Evolutionary conservation across 2,888 invertebrate genomes (phyloP), one percentile per base, ranked within the genome.

Genomic region (Cephus pulcher): DNA sequence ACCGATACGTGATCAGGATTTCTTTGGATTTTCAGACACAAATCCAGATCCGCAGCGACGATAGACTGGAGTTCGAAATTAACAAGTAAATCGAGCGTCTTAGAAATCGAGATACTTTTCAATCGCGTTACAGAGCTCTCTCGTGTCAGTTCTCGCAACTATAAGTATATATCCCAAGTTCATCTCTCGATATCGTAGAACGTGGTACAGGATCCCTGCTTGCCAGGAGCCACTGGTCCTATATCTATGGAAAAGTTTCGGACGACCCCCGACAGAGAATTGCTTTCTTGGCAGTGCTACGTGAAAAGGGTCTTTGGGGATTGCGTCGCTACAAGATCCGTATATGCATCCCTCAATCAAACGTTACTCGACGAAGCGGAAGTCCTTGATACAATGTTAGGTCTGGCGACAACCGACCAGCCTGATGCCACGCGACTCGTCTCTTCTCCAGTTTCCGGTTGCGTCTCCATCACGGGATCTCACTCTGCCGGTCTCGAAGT

Each of bases 331-430:
- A 23, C 23, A 2, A 56, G 56, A 56, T 56, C 23, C 23, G 23
- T 23, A 23, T 23, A 56, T 56, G 56, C 56, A 23, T 56, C 56
- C 23, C 9, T 56, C 56, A 23, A 56, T 56, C 56, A 23, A 9
- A 56, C 56, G 56, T 56, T 23, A 56, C 56, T 56, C 68, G 79
- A 30, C 23, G 70, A 40, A 76, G 56, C 73, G 76, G 69, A 37
- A 71, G 76, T 56, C 32, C 30, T 23, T 30, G 68, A 75, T 75
- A 73, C 74, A 75, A 73, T 78, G 69, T 69, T 75, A 34, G 73
- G 76, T 70, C 73, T 34, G 75, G 37, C 73, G 75, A 35, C 33
- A 76, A 34, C 34, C 23, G 68, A 23, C 56, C 23, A 23, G 56
- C 9, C 23, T 6, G 56, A 23, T 56, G 23, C 23, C 9, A 56